Conservation (phyloP, 2,797 vertebrate genomes). For the Falco berigora region DNA sequence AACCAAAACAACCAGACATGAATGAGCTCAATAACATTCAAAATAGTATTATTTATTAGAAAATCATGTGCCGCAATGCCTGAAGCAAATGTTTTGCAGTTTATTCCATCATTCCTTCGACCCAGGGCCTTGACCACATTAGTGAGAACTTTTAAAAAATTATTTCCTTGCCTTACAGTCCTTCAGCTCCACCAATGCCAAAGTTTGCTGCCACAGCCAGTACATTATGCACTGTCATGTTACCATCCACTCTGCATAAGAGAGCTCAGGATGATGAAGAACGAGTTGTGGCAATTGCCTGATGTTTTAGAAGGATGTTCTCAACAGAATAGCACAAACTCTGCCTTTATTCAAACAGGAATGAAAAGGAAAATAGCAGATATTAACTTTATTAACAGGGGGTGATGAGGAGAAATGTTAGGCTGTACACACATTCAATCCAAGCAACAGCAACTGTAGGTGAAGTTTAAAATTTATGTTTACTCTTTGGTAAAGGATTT, state of each 20-base stretch:
- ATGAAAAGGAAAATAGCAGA: background rate
- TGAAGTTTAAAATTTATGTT: background rate
- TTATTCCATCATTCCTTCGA: background rate
- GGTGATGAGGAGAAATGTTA: fast-evolving
- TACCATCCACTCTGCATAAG: background rate
- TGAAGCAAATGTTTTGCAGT: background rate
- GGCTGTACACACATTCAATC: background rate
- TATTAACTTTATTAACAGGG: background rate
- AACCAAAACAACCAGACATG: background rate
- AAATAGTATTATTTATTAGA: background rate
- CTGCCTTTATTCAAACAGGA: background rate
- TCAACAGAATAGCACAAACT: background rate
- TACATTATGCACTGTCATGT: background rate
- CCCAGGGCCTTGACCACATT: background rate
- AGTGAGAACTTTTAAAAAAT: background rate
- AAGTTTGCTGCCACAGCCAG: background rate
- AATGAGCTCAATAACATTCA: background rate
- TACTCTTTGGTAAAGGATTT: background rate
- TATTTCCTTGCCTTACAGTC: background rate
- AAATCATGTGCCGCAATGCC: background rate
- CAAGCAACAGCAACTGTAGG: background rate
- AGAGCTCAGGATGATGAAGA: background rate
- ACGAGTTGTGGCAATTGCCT: background rate
- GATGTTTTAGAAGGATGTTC: background rate
- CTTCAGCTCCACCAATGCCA: background rate